These are phyloP conservation scores for Toxotes jaculatrix DNA, from an alignment of 2,113 vertebrate species.

Conservation along the genomic window DNA sequence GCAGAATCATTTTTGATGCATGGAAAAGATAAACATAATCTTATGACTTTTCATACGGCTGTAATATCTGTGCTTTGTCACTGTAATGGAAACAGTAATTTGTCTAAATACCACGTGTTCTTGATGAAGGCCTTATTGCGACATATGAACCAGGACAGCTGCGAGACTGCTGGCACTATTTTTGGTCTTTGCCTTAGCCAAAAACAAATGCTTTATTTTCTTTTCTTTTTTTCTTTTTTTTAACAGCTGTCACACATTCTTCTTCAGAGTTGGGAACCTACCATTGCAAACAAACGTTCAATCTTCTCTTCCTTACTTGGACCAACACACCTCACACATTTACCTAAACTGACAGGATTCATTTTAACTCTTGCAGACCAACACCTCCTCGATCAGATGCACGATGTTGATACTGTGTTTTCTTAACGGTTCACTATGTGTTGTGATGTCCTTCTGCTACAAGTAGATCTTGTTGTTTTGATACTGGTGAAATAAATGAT, in stretches of 20 bases:
- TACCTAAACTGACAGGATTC: neutral
- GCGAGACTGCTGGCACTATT: neutral
- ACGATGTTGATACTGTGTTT: neutral
- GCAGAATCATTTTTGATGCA: neutral
- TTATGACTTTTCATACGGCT: neutral
- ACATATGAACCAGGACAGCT: neutral
- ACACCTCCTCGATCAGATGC: neutral
- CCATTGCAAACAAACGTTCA: neutral
- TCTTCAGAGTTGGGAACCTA: neutral
- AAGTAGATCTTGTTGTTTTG: neutral
- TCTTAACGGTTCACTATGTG: neutral
- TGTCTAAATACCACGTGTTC: neutral
- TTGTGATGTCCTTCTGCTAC: neutral
- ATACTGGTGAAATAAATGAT: constrained; percentile 9
- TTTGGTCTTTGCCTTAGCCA: neutral
- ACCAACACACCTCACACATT: neutral
- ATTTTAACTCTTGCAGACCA: neutral
- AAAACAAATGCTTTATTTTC: neutral
- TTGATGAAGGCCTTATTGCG: constrained; percentile 40
- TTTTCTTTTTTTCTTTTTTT: neutral
- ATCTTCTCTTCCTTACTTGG: neutral
- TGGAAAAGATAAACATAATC: neutral
- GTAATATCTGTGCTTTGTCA: neutral
- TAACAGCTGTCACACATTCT: neutral
- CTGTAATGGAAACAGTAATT: neutral